Conservation (phyloP, 2,888 invertebrate species). For the Sialis fuliginosa region DNA sequence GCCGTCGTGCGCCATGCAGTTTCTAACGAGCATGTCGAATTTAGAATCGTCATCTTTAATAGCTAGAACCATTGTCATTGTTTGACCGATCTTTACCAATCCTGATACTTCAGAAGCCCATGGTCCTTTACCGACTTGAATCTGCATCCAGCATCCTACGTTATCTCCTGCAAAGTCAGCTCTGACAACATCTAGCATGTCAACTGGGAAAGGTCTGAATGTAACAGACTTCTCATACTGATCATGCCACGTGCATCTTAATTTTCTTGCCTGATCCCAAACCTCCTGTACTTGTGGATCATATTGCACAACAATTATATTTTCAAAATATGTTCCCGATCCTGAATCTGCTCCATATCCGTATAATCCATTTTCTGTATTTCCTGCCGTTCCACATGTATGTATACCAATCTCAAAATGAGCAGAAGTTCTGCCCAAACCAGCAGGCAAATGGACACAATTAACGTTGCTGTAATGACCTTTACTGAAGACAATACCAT, state of each 20-base stretch:
- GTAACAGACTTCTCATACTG: slow-evolving; percentile 91
- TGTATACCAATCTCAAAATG: slow-evolving; percentile 85
- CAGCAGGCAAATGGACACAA: slow-evolving; percentile 80
- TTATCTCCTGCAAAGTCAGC: slow-evolving; percentile 92
- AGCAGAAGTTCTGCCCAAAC: slow-evolving; percentile 67
- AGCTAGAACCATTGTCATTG: slow-evolving; percentile 92
- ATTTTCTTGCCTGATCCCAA: slow-evolving; percentile 85
- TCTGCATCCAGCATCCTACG: slow-evolving; percentile 95
- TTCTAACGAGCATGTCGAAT: slow-evolving; percentile 87
- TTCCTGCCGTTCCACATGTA: slow-evolving; percentile 82
- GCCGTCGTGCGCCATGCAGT: slow-evolving; percentile 89
- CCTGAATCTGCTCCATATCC: slow-evolving; percentile 78
- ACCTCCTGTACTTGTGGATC: slow-evolving; percentile 89
- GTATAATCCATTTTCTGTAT: slow-evolving; percentile 75
- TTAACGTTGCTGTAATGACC: slow-evolving; percentile 86
- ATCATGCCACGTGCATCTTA: slow-evolving; percentile 90
- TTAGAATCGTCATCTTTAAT: slow-evolving; percentile 91
- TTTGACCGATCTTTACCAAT: slow-evolving; percentile 85
- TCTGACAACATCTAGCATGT: slow-evolving; percentile 86
- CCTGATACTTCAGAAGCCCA: slow-evolving; percentile 94
- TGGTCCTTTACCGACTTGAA: slow-evolving; percentile 86
- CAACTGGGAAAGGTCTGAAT: slow-evolving; percentile 86
- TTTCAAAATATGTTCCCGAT: slow-evolving; percentile 84
- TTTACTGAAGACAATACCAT: slow-evolving; percentile 89
- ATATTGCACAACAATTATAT: slow-evolving; percentile 84